Evolutionary conservation across 1,140 invertebrate species (phyloP).

Genomic region (Whitmania pigra): DNA sequence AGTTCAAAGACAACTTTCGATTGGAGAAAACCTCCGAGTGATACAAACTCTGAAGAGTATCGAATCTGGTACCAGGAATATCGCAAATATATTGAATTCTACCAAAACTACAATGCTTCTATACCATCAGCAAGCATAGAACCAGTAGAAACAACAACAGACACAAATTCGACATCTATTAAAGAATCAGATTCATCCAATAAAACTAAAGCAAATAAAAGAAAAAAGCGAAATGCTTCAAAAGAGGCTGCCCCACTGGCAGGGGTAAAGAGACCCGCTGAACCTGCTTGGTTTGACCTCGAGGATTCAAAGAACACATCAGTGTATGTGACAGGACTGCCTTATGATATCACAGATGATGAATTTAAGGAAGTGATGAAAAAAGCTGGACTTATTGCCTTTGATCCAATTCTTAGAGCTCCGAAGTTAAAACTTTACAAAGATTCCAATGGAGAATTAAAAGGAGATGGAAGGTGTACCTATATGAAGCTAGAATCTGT

Average conservation of each 20-base stretch:
- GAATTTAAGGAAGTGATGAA: slow-evolving; percentile 69
- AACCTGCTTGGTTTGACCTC: too few relatives aligned
- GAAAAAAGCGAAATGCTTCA: too few relatives aligned
- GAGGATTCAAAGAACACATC: too few relatives aligned
- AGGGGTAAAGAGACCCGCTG: too few relatives aligned
- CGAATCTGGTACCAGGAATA: slow-evolving; percentile 3
- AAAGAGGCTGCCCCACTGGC: too few relatives aligned
- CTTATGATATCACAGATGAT: slow-evolving; percentile 67
- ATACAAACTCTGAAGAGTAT: background rate
- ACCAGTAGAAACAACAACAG: slow-evolving; percentile 55
- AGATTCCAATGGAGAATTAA: slow-evolving; percentile 57
- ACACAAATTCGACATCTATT: background rate
- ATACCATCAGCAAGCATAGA: slow-evolving; percentile 45
- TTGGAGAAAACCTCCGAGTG: slow-evolving; percentile 20
- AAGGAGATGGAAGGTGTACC: slow-evolving; percentile 93
- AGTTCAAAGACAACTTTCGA: background rate
- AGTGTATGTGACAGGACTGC: slow-evolving; percentile 88
- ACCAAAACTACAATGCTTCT: background rate
- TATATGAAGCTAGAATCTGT: slow-evolving; percentile 95
- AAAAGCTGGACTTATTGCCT: slow-evolving; percentile 78
- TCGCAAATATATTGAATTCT: background rate
- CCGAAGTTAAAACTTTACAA: slow-evolving; percentile 89
- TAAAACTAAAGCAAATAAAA: too few relatives aligned
- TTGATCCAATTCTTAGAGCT: slow-evolving; percentile 64
- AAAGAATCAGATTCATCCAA: too few relatives aligned